Conservation (phyloP, 2,888 invertebrate species). For the Ophion ventricosus region DNA sequence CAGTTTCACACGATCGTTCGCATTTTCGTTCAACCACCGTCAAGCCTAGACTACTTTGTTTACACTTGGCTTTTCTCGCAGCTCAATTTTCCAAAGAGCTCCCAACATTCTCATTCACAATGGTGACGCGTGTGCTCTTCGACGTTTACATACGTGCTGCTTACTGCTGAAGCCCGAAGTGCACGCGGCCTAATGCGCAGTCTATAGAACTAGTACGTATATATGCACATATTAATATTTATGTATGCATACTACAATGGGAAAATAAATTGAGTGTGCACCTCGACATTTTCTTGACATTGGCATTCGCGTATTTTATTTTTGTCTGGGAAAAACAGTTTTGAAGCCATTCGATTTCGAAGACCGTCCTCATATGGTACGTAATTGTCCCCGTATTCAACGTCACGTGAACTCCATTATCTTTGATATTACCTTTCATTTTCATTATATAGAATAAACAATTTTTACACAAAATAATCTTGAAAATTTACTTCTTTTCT, state of each 20-base stretch:
- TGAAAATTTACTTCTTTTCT: no score
- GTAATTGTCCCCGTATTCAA: neutral
- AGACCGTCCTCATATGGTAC: neutral
- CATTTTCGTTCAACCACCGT: neutral
- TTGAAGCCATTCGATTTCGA: neutral
- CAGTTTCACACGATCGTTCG: neutral
- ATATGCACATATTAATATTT: neutral
- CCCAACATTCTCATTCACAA: neutral
- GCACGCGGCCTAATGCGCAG: neutral
- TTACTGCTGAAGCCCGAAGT: neutral
- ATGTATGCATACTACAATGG: neutral
- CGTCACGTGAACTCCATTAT: neutral
- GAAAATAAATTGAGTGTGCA: neutral
- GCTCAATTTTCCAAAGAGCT: neutral
- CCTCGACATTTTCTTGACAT: slow-evolving; percentile 1
- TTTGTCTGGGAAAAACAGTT: neutral
- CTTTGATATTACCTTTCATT: neutral
- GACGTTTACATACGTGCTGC: neutral
- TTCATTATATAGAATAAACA: no score
- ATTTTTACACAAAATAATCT: no score
- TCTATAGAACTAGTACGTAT: neutral
- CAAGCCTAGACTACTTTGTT: neutral
- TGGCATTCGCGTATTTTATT: neutral
- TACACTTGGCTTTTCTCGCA: neutral
- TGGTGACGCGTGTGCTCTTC: neutral